These are phyloP conservation scores for Progne subis DNA, from an alignment of 2,113 vertebrate species.

Conservation along the genomic window DNA sequence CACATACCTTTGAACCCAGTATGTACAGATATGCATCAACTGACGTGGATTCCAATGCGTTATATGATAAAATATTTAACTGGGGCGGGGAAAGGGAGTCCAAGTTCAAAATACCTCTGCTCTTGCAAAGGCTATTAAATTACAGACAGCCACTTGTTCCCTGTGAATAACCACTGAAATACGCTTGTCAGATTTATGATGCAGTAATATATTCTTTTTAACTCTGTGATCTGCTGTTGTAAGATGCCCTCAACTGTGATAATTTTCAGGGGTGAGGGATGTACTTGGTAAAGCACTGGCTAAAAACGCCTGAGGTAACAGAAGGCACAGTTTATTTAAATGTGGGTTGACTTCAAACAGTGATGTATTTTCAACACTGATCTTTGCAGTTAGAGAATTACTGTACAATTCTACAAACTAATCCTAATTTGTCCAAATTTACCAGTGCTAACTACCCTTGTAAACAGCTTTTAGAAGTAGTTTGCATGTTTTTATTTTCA, in stretches of 20 bases:
- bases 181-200: not conserved
- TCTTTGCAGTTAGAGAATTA: not conserved
- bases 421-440: not conserved
- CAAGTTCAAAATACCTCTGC: slow-evolving; percentile 51
- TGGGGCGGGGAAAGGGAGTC: slow-evolving; percentile 27
- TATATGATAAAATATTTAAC: slow-evolving; percentile 50
- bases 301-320: not conserved
- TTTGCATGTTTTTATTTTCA: not conserved
- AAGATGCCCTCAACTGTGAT: not conserved
- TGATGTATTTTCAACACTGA: not conserved
- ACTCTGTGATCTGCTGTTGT: not conserved
- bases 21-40: slow-evolving; percentile 36
- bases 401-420: not conserved
- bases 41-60: not conserved
- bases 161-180: slow-evolving; percentile 8
- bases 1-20: slow-evolving; percentile 58
- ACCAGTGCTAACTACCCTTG: not conserved
- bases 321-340: not conserved
- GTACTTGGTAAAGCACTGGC: not conserved
- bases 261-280: not conserved
- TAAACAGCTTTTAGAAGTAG: not conserved
- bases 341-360: not conserved
- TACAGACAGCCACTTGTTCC: slow-evolving; percentile 27
- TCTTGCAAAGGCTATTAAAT: slow-evolving; percentile 36
- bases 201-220: not conserved